Percentiles rank a stretch among this genome's conserved stretches.
Conservation (phyloP, 1,140 invertebrate genomes). For the Bradysia coprophila region DNA sequence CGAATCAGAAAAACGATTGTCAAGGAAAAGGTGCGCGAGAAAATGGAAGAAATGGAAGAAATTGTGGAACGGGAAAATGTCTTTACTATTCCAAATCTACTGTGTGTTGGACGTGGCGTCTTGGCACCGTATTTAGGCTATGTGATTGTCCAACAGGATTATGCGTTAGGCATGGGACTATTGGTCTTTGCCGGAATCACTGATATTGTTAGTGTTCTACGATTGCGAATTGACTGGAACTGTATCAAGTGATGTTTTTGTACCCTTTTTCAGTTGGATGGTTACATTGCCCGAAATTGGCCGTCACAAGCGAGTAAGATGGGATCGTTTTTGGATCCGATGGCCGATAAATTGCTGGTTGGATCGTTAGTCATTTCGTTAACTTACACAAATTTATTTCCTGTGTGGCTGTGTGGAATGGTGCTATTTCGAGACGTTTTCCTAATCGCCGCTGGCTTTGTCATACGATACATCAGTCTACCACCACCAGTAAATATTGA, state of each 20-base stretch:
- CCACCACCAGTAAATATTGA: constrained; percentile 72
- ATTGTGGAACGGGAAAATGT: constrained; percentile 71
- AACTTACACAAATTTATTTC: constrained; percentile 70
- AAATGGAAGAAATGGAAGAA: constrained; percentile 32
- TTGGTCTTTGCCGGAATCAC: constrained; percentile 63
- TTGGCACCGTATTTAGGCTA: constrained; percentile 75
- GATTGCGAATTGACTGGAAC: background rate
- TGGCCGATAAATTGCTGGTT: constrained; percentile 93
- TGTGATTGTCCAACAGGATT: constrained; percentile 59
- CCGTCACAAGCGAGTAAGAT: constrained; percentile 76
- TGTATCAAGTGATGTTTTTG: background rate
- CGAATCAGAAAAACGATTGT: constrained; percentile 43
- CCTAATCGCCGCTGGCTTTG: constrained; percentile 66
- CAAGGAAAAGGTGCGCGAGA: constrained; percentile 34
- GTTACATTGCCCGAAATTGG: constrained; percentile 88
- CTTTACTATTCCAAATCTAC: constrained; percentile 79
- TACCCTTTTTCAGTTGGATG: constrained; percentile 71
- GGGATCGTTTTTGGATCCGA: constrained; percentile 90
- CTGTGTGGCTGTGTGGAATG: constrained; percentile 62
- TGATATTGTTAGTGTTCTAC: constrained; percentile 67
- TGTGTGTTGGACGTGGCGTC: constrained; percentile 67
- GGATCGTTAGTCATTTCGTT: constrained; percentile 73
- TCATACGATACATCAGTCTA: constrained; percentile 77
- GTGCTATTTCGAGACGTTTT: constrained; percentile 69
- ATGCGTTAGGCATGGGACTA: constrained; percentile 47